These are phyloP conservation scores for Liopterus haemorrhoidalis DNA, from an alignment of 2,888 invertebrate species.

Conservation along the genomic window DNA sequence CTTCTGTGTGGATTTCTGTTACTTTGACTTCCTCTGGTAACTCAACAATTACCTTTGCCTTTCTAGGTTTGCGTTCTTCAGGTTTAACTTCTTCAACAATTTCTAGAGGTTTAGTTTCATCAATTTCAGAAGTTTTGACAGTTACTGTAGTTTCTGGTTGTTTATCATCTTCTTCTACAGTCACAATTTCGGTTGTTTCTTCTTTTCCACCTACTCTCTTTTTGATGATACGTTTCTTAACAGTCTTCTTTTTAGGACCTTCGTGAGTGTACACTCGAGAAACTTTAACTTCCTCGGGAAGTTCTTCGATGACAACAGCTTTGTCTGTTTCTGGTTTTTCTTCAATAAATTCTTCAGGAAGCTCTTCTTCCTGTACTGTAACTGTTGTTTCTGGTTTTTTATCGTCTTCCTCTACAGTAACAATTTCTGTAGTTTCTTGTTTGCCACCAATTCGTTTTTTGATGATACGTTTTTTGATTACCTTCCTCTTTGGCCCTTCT, in stretches of 20 bases:
- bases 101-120: slow-evolving; percentile 25
- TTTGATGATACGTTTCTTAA: slow-evolving; percentile 44
- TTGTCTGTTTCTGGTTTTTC: slow-evolving; percentile 24
- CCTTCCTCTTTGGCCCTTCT: slow-evolving; percentile 33
- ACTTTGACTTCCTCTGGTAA: slow-evolving; percentile 29
- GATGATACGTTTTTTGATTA: slow-evolving; percentile 44
- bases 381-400: slow-evolving; percentile 38
- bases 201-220: slow-evolving; percentile 44
- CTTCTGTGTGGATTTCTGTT: slow-evolving; percentile 26
- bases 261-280: slow-evolving; percentile 35
- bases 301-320: slow-evolving; percentile 30
- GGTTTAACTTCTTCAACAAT: slow-evolving; percentile 24
- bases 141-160: slow-evolving; percentile 43
- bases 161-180: slow-evolving; percentile 45
- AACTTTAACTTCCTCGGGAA: slow-evolving; percentile 33
- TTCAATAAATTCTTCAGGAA: slow-evolving; percentile 21
- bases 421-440: slow-evolving; percentile 38
- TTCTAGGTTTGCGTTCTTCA: slow-evolving; percentile 18
- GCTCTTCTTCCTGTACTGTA: slow-evolving; percentile 33
- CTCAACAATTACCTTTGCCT: slow-evolving; percentile 12
- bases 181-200: slow-evolving; percentile 44
- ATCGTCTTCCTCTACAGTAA: slow-evolving; percentile 40
- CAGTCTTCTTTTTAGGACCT: slow-evolving; percentile 36
- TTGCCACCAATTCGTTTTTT: slow-evolving; percentile 41
- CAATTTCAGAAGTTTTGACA: slow-evolving; percentile 24